Conservation (phyloP, 2,797 vertebrate genomes). For the Chrysocyon brachyurus region DNA sequence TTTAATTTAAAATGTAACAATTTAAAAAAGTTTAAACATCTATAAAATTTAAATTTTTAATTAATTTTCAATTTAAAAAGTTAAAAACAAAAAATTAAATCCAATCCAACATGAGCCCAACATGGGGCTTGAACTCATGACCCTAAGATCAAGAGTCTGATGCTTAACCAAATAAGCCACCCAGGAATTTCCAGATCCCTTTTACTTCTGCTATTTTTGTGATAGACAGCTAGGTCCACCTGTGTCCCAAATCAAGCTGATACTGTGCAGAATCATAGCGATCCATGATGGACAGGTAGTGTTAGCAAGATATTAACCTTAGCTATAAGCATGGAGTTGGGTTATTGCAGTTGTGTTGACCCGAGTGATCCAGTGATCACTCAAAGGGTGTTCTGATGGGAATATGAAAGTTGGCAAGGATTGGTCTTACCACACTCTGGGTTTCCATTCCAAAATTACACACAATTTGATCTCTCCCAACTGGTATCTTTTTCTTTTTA, state of each 20-base stretch:
- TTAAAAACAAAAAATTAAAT: too few relatives aligned
- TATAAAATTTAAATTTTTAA: too few relatives aligned
- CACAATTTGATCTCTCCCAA: not conserved
- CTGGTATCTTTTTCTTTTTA: not conserved
- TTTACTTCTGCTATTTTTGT: conserved; percentile 27
- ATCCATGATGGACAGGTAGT: not conserved
- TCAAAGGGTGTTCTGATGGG: not conserved
- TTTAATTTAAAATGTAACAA: too few relatives aligned
- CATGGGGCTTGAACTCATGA: too few relatives aligned
- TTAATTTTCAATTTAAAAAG: too few relatives aligned
- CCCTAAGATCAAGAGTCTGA: too few relatives aligned
- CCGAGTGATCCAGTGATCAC: not conserved
- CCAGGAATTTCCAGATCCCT: not conserved
- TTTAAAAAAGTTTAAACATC: too few relatives aligned
- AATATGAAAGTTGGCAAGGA: not conserved
- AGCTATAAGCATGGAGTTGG: not conserved
- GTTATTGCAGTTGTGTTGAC: not conserved
- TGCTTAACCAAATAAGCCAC: too few relatives aligned
- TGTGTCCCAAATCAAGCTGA: not conserved
- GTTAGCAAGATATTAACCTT: not conserved
- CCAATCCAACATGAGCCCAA: too few relatives aligned
- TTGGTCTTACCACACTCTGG: not conserved
- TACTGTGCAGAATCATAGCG: not conserved
- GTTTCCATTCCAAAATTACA: not conserved
- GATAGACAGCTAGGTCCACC: not conserved